These are phyloP conservation scores for Ruditapes philippinarum DNA, from an alignment of 1,140 invertebrate genomes.

Conservation along the genomic window DNA sequence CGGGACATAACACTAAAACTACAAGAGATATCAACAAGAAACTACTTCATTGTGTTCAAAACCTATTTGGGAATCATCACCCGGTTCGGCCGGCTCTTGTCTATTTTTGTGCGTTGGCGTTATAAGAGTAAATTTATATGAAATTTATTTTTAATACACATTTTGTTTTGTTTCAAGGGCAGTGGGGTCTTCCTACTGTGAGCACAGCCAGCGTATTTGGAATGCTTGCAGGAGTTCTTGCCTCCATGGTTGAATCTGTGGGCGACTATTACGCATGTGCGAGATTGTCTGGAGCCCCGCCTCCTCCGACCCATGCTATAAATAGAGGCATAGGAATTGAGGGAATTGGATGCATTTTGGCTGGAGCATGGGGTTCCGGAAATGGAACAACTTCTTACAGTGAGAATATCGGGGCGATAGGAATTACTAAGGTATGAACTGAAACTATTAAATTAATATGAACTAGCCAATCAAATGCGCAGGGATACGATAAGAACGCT, in stretches of 20 bases:
- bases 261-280: slow-evolving; percentile 88
- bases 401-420: slow-evolving; percentile 96
- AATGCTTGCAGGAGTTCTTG: slow-evolving; percentile 82
- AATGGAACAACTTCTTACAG: slow-evolving; percentile 94
- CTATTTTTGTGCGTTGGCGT: too few relatives aligned
- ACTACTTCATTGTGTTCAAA: too few relatives aligned
- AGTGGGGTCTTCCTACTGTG: slow-evolving; percentile 84
- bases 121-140: too few relatives aligned
- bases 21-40: too few relatives aligned
- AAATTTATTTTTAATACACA: too few relatives aligned
- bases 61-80: too few relatives aligned
- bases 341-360: slow-evolving; percentile 94
- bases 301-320: slow-evolving; percentile 92
- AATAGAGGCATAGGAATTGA: slow-evolving; percentile 95
- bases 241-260: slow-evolving; percentile 84
- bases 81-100: too few relatives aligned
- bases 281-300: slow-evolving; percentile 92
- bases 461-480: too few relatives aligned
- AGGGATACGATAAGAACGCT: too few relatives aligned
- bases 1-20: too few relatives aligned
- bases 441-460: too few relatives aligned
- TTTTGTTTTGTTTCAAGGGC: slow-evolving; percentile 68
- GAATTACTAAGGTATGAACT: slow-evolving; percentile 89
- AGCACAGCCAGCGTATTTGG: slow-evolving; percentile 81
- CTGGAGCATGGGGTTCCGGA: slow-evolving; percentile 93